Evolutionary conservation across 23 tunicate genomes (phyloP), one percentile per base, ranked within the genome.

Genomic region (Ascidia mentula): DNA sequence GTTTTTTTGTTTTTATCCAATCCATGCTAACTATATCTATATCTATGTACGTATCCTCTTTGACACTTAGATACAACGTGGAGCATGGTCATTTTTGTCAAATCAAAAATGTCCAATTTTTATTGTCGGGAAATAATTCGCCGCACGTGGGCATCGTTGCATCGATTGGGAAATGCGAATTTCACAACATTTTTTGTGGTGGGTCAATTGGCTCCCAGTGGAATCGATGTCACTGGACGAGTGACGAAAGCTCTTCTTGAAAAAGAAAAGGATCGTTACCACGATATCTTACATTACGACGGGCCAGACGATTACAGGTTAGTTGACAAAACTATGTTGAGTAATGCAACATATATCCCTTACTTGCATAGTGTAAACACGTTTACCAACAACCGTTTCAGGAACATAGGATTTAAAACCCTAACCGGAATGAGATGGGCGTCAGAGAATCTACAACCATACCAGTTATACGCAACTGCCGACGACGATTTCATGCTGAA

Each of bases 91-190:
- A 32, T 74, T 36, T 74, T 74, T 38, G 78, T 74, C 28, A 74
- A 74, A 28, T 74, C 78, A 24, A 17, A 38, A 28, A 24, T 31
- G 20, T 30, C 46, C 34, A 74, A 37, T 74, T 74, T 74, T 39
- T 36, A 35, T 32, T 36, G 38, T 69, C 82, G 92, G 20, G 92
- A 87, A 73, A 24, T 87, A 18, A 34, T 81, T 0, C 69, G 92
- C 79, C 61, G 92, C 77, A 81, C 86, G 40, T 87, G 92, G 92
- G 92, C 80, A 31, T 75, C 86, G 38, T 2, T 87, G 46, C 69
- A 79, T 18, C 74, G 65, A 42, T 53, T 87, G 0, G 72, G 69
- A 20, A 77, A 82, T 3, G 92, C 53, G 0, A 69, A 40, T n/a
- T 87, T 87, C 34, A 74, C 83, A 36, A 87, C 84, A 1, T 74